A percentile compares a stretch with the other conserved stretches of the same genome.
Conservation (phyloP, 2,797 vertebrate genomes). For the Alfaro cultratus region DNA sequence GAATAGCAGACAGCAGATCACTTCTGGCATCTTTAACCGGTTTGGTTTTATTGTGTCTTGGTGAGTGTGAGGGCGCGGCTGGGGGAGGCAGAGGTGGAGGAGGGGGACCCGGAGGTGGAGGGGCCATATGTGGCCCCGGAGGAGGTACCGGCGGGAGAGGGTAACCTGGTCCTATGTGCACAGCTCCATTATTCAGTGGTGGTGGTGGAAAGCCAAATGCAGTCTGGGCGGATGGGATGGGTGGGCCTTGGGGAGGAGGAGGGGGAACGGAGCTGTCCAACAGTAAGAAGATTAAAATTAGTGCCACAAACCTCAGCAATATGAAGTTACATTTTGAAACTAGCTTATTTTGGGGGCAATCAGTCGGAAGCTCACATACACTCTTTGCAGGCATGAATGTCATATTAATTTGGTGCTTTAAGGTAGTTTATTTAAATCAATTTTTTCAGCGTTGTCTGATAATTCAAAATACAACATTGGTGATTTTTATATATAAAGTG, state of each 20-base stretch:
- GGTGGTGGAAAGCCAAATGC: constrained; percentile 83
- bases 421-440: neutral
- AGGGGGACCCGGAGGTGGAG: constrained; percentile 77
- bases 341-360: neutral
- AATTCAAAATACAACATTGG: neutral
- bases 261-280: constrained; percentile 77
- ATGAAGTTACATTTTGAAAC: constrained; percentile 1
- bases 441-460: neutral
- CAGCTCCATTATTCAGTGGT: constrained; percentile 57
- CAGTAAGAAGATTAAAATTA: constrained; percentile 38
- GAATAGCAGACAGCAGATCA: constrained; percentile 89
- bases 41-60: constrained; percentile 72
- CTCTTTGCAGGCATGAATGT: neutral
- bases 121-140: constrained; percentile 68
- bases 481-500: neutral
- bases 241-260: constrained; percentile 73
- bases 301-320: constrained; percentile 10
- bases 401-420: neutral
- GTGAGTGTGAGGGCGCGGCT: constrained; percentile 39
- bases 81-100: constrained; percentile 66
- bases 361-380: neutral
- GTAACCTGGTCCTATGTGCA: constrained; percentile 62
- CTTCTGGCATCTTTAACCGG: constrained; percentile 85
- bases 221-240: constrained; percentile 86
- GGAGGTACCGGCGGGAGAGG: constrained; percentile 71